phyloP scores from a whole-genome alignment of 1,140 invertebrate genomes.

The Meteorus sp. region DNA sequence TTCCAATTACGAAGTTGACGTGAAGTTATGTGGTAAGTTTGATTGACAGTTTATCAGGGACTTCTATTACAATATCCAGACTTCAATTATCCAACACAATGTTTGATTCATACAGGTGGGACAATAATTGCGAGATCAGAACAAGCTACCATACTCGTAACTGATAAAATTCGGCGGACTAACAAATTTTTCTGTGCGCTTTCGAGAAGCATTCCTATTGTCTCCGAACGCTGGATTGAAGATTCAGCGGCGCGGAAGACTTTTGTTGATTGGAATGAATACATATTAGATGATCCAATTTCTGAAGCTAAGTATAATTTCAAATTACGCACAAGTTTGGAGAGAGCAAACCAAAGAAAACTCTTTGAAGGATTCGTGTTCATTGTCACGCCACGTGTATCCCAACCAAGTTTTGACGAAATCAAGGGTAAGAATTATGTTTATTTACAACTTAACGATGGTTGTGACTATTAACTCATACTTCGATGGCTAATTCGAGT shows the following conservation, averaged over 20 bases:
- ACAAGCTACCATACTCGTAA: slow-evolving; percentile 54
- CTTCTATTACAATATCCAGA: too few species aligned
- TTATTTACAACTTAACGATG: too few species aligned
- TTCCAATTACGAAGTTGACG: too few species aligned
- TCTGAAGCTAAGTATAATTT: slow-evolving; percentile 55
- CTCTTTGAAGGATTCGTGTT: slow-evolving; percentile 51
- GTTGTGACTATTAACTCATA: too few species aligned
- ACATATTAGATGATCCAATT: slow-evolving; percentile 51
- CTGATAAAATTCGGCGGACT: slow-evolving; percentile 59
- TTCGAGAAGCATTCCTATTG: slow-evolving; percentile 52
- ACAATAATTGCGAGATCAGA: slow-evolving; percentile 43
- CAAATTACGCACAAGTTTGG: slow-evolving; percentile 47
- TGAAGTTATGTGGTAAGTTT: too few species aligned
- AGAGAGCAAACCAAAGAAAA: slow-evolving; percentile 40
- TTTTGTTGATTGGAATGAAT: slow-evolving; percentile 48
- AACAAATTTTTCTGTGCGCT: slow-evolving; percentile 59
- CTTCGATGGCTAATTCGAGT: too few species aligned
- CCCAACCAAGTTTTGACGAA: slow-evolving; percentile 50
- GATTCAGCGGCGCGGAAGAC: slow-evolving; percentile 40
- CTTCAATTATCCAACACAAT: slow-evolving; percentile 14
- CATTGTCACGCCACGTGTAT: slow-evolving; percentile 53
- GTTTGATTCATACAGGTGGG: slow-evolving; percentile 44
- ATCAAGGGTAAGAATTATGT: slow-evolving; percentile 51
- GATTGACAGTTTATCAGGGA: too few species aligned
- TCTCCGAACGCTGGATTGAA: slow-evolving; percentile 53